Base-by-base conservation (phyloP, 2,888 invertebrate species). In the Bruchidius siliquastri region DNA sequence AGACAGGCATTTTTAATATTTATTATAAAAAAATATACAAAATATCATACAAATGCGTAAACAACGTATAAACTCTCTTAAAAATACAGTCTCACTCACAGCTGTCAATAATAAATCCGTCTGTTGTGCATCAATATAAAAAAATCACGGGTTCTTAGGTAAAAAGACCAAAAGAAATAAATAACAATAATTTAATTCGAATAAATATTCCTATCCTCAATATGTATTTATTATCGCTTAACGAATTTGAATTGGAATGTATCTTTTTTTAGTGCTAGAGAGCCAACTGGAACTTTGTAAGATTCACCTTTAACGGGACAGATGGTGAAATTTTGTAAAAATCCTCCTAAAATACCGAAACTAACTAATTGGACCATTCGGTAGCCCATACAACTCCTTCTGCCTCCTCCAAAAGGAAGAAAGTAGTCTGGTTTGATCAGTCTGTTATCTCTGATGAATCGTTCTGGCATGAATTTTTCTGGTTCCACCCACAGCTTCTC, bases 361-460 rank as follows among this genome's bases (percentile, higher is more conserved):
- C 89, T 88, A 10, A 91, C 82, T 71, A 90, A 87, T 77, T 91
- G 90, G 0, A 92, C 91, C 86, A 92, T 87, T 81, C 90, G 91
- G 85, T 91, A 91, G 0, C 92, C 92, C 89, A 92, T 90, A 83
- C 92, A 92, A 49, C 91, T 90, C 67, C 92, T 85, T 76, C 90
- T 87, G 0, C 92, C 92, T 3, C 90, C 90, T 0, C 91, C 91
- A 82, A 92, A 92, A 0, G 92, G 92, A 21, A 92, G 83, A 81
- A 92, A 92, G 81, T 90, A 88, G 30, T 91, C 90, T 0, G 92
- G 92, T 79, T 92, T 92, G 2, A 86, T 80, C 20, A 92, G 82
- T 70, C 85, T 84, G 0, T 89, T 90, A 21, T 88, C 86, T 73
- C 86, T 86, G n/a, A 92, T 81, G 82, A 92, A 92, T 79, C 92